Evolutionary conservation across 2,113 vertebrate genomes (phyloP).

Genomic region (Alligator mississippiensis): DNA sequence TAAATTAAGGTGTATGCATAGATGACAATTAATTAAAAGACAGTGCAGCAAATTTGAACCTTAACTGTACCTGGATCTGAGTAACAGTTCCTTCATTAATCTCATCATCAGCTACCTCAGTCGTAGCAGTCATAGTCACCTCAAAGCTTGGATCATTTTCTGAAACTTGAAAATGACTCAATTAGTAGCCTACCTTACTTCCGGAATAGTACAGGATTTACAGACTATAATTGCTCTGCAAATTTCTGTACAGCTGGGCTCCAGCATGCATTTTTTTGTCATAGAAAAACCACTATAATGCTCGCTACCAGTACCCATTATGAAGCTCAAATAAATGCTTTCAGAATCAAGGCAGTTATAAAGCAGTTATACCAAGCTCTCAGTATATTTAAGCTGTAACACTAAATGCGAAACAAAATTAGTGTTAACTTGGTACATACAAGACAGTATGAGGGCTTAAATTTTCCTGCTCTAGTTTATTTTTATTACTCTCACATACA

Average conservation of each 20-base stretch:
- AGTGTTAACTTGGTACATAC: not conserved
- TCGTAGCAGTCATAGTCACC: constrained; percentile 96
- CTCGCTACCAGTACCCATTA: not conserved
- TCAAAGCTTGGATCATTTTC: constrained; percentile 95
- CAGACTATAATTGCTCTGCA: not conserved
- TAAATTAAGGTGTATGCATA: not conserved
- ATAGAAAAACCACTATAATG: not conserved
- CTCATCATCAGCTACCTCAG: constrained; percentile 89
- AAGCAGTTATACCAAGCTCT: not conserved
- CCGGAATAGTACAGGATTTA: not conserved
- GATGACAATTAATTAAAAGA: not conserved
- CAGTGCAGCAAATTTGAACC: not conserved
- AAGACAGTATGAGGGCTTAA: not conserved
- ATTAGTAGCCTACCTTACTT: constrained; percentile 12
- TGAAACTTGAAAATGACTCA: constrained; percentile 82
- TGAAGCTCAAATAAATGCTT: not conserved
- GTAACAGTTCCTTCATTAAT: constrained; percentile 89
- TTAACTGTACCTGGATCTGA: constrained; percentile 89
- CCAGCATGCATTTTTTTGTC: not conserved
- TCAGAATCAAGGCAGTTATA: not conserved
- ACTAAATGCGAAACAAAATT: not conserved
- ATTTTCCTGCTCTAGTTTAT: not conserved
- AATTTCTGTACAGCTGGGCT: not conserved
- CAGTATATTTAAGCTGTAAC: not conserved
- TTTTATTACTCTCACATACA: not conserved